These are phyloP conservation scores for Zaprionus ghesquierei DNA, from an alignment of 1,140 invertebrate species.

Conservation along the genomic window DNA sequence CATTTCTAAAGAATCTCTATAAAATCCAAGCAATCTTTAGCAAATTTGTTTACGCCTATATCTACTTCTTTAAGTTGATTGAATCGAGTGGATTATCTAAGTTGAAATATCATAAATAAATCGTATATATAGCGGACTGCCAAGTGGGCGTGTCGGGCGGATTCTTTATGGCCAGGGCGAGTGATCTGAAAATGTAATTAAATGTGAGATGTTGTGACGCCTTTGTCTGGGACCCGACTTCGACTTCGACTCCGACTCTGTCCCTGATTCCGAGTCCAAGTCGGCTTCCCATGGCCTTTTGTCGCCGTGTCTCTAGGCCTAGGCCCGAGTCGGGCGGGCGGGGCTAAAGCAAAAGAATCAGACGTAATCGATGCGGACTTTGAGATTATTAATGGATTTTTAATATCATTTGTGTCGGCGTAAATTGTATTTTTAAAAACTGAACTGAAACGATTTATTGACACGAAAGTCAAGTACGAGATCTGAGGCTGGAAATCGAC, in stretches of 20 bases:
- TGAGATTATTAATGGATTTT: slow-evolving; percentile 79
- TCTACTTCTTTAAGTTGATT: no score
- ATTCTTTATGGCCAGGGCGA: neutral
- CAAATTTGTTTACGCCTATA: no score
- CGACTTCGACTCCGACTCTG: neutral
- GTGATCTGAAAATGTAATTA: slow-evolving; percentile 62
- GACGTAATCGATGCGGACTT: slow-evolving; percentile 61
- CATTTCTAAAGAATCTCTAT: no score
- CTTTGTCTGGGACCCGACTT: slow-evolving; percentile 42
- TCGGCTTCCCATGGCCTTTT: slow-evolving; percentile 55
- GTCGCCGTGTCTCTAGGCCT: slow-evolving; percentile 8
- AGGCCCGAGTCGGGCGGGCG: slow-evolving; percentile 1
- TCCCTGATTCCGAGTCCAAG: no score
- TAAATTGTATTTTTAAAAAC: slow-evolving; percentile 71
- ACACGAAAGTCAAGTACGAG: slow-evolving; percentile 74
- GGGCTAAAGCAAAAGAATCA: slow-evolving; percentile 27
- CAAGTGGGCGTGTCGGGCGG: slow-evolving; percentile 39
- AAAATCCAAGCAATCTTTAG: no score
- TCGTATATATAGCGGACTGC: neutral
- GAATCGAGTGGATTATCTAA: neutral
- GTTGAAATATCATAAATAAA: neutral
- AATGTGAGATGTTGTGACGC: slow-evolving; percentile 74
- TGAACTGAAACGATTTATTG: slow-evolving; percentile 75
- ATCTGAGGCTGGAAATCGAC: neutral
- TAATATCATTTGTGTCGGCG: slow-evolving; percentile 79